These are phyloP conservation scores for Cotesia chilonis DNA, from an alignment of 1,140 invertebrate species.

Conservation along the genomic window DNA sequence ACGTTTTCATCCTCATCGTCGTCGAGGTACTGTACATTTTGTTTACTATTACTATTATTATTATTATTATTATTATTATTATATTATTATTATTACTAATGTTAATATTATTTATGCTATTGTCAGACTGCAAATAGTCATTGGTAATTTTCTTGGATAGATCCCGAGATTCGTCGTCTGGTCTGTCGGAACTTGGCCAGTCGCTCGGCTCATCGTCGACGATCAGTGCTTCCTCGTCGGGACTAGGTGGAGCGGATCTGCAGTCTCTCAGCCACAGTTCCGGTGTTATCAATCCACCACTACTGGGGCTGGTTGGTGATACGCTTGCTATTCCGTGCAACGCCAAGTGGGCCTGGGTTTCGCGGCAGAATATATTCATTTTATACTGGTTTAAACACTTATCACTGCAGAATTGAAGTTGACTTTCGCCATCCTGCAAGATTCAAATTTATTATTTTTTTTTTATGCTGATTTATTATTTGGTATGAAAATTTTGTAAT, in stretches of 20 bases:
- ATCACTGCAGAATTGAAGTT: slow-evolving; percentile 85
- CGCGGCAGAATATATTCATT: slow-evolving; percentile 93
- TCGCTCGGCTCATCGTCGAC: slow-evolving; percentile 52
- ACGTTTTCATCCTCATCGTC: slow-evolving; percentile 35
- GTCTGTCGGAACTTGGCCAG: slow-evolving; percentile 49
- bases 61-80: background rate
- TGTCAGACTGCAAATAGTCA: background rate
- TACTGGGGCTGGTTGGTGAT: slow-evolving; percentile 53
- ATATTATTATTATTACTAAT: background rate
- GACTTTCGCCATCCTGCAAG: slow-evolving; percentile 76
- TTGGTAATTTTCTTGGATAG: background rate
- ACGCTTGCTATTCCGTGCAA: slow-evolving; percentile 71
- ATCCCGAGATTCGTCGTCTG: slow-evolving; percentile 49
- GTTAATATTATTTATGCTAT: background rate
- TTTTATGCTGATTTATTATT: background rate
- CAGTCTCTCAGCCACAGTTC: slow-evolving; percentile 86
- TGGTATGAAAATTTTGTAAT: slow-evolving; percentile 6
- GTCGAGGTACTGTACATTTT: slow-evolving; percentile 3
- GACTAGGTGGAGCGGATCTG: slow-evolving; percentile 71
- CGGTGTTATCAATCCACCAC: slow-evolving; percentile 78
- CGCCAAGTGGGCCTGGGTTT: slow-evolving; percentile 88
- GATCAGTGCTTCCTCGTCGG: slow-evolving; percentile 61
- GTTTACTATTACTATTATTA: background rate
- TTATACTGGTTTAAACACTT: slow-evolving; percentile 95
- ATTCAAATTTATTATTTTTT: slow-evolving; percentile 18